These are phyloP conservation scores for Aramus guarauna DNA, from an alignment of 2,113 vertebrate genomes.

Conservation along the genomic window DNA sequence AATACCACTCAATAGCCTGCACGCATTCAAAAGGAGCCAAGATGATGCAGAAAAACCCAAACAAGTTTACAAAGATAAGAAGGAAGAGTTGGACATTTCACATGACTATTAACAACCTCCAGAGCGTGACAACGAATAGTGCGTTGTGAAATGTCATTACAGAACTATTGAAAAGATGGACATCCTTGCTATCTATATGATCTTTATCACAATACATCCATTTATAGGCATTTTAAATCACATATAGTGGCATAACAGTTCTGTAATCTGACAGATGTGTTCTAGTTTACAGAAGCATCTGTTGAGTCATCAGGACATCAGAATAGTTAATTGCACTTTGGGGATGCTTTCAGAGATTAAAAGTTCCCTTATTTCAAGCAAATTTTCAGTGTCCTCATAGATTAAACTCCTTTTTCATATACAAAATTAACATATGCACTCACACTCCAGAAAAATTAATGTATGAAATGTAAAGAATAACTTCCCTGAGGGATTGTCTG, in stretches of 20 bases:
- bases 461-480: neutral
- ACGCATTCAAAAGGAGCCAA: neutral
- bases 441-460: neutral
- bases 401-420: neutral
- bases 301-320: constrained; percentile 52
- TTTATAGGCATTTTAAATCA: constrained; percentile 1
- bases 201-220: neutral
- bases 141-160: neutral
- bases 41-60: neutral
- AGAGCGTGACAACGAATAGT: neutral
- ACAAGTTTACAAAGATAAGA: neutral
- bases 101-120: neutral
- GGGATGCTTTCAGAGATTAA: constrained; percentile 36
- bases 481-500: neutral
- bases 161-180: neutral
- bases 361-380: constrained; percentile 31
- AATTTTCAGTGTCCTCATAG: constrained; percentile 31
- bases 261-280: constrained; percentile 23
- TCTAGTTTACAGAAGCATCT: constrained; percentile 37
- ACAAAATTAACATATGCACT: constrained; percentile 1
- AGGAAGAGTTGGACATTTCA: neutral
- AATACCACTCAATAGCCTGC: neutral
- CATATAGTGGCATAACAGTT: neutral
- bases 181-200: neutral
- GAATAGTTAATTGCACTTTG: constrained; percentile 33